phyloP scores from a whole-genome alignment of 1,140 invertebrate genomes.

The Tetramorium alpestre region DNA sequence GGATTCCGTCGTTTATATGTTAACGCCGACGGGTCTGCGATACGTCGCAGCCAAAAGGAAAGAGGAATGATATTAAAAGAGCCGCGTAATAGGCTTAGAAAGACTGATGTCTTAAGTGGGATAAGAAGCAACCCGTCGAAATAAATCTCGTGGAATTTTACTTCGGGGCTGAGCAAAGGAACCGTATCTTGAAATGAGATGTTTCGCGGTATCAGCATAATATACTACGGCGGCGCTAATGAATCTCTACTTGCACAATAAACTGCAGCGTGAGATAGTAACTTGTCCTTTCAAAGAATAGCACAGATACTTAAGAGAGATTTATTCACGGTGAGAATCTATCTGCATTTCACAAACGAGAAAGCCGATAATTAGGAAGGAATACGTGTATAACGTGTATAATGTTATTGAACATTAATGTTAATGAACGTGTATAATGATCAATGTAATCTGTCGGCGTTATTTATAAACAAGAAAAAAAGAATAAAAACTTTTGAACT shows the following conservation, averaged over 20 bases:
- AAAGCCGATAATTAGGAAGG: background rate
- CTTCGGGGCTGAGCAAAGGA: background rate
- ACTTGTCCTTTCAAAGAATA: slow-evolving; percentile 25
- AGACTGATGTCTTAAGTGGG: slow-evolving; percentile 68
- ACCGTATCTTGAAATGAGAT: slow-evolving; percentile 36
- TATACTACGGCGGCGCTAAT: slow-evolving; percentile 57
- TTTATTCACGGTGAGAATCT: slow-evolving; percentile 25
- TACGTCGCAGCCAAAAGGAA: background rate
- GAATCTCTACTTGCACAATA: slow-evolving; percentile 60
- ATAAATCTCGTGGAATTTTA: slow-evolving; percentile 64
- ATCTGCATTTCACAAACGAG: background rate
- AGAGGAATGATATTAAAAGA: slow-evolving; percentile 49
- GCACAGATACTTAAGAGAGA: slow-evolving; percentile 15
- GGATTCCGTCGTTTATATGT: slow-evolving; percentile 40
- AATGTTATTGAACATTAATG: too few species aligned
- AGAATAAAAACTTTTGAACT: background rate
- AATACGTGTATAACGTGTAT: too few species aligned
- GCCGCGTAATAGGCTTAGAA: slow-evolving; percentile 69
- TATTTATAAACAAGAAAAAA: background rate
- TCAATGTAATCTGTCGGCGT: background rate
- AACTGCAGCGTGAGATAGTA: slow-evolving; percentile 52
- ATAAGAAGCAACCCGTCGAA: slow-evolving; percentile 66
- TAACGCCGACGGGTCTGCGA: slow-evolving; percentile 5
- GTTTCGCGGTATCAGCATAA: slow-evolving; percentile 43
- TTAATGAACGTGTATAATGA: background rate